A percentile compares a stretch with the other conserved stretches of the same genome.
Conservation (phyloP, 2,888 invertebrate genomes). For the Hydroisotoma schaefferi region DNA sequence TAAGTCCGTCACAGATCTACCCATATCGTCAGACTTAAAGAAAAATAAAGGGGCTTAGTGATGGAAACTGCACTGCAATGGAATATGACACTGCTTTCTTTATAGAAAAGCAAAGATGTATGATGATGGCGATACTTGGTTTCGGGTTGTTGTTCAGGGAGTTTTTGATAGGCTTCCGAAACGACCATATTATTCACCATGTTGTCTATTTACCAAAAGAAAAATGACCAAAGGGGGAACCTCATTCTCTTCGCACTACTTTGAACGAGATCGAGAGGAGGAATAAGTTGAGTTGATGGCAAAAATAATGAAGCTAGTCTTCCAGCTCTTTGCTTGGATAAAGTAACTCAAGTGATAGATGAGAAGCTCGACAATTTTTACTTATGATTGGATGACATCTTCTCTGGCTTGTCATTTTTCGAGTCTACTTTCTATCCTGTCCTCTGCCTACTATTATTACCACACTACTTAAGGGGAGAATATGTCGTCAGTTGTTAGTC, state of each 20-base stretch:
- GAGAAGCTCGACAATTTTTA: constrained; percentile 18
- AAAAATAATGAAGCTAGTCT: constrained; percentile 13
- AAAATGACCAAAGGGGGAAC: constrained; percentile 16
- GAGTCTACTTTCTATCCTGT: not conserved
- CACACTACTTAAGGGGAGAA: too few species aligned
- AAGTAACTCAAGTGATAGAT: constrained; percentile 12
- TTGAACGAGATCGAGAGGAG: constrained; percentile 13
- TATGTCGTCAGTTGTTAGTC: too few species aligned
- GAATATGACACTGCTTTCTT: not conserved
- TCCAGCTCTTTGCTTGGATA: not conserved
- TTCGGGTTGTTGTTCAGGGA: constrained; percentile 1
- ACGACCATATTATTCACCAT: constrained; percentile 28
- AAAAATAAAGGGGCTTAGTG: too few species aligned
- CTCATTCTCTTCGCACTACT: not conserved
- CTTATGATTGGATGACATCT: constrained; percentile 41
- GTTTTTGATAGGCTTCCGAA: constrained; percentile 19
- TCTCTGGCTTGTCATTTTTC: too few species aligned
- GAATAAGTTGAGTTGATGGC: constrained; percentile 17
- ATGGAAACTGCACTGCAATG: not conserved
- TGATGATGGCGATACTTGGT: too few species aligned
- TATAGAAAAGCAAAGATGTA: too few species aligned
- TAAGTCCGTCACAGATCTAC: too few species aligned
- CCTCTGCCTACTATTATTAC: too few species aligned
- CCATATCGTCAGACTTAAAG: too few species aligned
- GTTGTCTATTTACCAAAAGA: constrained; percentile 17